Evolutionary conservation across 30 jellyfish, hydroid and myxozoan species (phyloP).

Genomic region (Sanderia malayensis): DNA sequence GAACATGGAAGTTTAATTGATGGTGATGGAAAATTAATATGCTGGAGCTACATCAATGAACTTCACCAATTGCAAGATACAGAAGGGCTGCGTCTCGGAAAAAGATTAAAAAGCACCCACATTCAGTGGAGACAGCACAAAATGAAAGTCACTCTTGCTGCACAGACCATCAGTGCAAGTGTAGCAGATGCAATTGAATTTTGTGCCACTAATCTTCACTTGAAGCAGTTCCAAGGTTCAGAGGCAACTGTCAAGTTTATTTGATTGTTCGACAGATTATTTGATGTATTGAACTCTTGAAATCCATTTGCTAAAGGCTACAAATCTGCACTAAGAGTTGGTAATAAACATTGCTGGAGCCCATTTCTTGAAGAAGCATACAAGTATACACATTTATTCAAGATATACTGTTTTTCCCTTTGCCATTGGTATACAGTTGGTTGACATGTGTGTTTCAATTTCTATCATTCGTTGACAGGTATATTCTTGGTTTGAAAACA

Average conservation of each 20-base stretch:
- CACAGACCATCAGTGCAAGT: constrained; percentile 27
- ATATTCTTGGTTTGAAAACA: neutral
- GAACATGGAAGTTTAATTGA: constrained; percentile 11
- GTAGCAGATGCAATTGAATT: constrained; percentile 47
- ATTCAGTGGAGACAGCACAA: constrained; percentile 28
- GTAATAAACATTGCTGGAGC: neutral
- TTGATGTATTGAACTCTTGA: constrained; percentile 63
- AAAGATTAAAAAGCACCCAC: constrained; percentile 11
- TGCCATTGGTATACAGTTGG: no score
- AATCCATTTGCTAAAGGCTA: no score
- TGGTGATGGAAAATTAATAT: neutral
- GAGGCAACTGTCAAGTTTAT: constrained; percentile 32
- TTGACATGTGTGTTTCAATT: no score
- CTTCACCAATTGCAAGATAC: constrained; percentile 22
- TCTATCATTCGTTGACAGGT: no score
- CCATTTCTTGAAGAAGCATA: neutral
- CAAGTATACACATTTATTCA: no score
- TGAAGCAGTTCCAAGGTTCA: constrained; percentile 11
- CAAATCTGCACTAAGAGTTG: constrained; percentile 37
- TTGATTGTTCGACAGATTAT: constrained; percentile 10
- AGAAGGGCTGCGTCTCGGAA: constrained; percentile 36
- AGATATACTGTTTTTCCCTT: no score
- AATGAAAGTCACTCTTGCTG: constrained; percentile 39
- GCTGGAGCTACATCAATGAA: constrained; percentile 20
- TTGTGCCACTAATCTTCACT: neutral